Percentiles rank a stretch among this genome's conserved stretches.
These are phyloP conservation scores for Molossus molossus DNA, from an alignment of 2,797 vertebrate species.

Conservation along the genomic window DNA sequence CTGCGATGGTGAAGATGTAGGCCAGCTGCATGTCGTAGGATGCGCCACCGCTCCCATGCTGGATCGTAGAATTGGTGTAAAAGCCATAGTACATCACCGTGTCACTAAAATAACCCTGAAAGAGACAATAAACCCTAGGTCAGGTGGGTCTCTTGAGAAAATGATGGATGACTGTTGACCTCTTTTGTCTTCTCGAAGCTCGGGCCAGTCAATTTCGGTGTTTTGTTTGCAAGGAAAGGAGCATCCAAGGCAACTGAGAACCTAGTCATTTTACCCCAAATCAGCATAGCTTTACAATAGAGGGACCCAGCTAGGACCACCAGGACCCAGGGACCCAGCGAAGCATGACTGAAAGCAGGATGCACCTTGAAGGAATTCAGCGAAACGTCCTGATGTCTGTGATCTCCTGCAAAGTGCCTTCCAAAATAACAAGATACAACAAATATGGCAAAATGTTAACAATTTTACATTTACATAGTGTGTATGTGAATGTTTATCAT, in stretches of 20 bases:
- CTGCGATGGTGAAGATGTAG: constrained; percentile 96
- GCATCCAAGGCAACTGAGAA: neutral
- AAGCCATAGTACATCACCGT: constrained; percentile 96
- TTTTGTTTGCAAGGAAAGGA: neutral
- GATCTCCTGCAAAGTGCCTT: constrained; percentile 17
- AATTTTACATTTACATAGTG: neutral
- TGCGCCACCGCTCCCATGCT: neutral
- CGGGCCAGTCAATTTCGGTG: neutral
- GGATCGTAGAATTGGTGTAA: constrained; percentile 92
- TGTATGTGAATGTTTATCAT: neutral
- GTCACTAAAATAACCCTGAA: constrained; percentile 95
- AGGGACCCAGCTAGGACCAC: neutral
- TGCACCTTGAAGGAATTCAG: neutral
- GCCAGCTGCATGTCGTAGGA: constrained; percentile 96
- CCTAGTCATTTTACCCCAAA: neutral
- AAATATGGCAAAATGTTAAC: neutral
- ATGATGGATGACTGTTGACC: neutral
- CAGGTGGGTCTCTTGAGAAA: neutral
- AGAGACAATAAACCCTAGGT: constrained; percentile 37
- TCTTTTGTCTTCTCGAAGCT: neutral
- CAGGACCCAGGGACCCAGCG: neutral
- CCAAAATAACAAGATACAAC: neutral
- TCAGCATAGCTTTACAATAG: neutral
- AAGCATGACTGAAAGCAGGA: neutral
- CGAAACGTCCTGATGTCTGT: neutral